phyloP scores from a whole-genome alignment of 2,113 vertebrate species.

The Scatophagus argus region DNA sequence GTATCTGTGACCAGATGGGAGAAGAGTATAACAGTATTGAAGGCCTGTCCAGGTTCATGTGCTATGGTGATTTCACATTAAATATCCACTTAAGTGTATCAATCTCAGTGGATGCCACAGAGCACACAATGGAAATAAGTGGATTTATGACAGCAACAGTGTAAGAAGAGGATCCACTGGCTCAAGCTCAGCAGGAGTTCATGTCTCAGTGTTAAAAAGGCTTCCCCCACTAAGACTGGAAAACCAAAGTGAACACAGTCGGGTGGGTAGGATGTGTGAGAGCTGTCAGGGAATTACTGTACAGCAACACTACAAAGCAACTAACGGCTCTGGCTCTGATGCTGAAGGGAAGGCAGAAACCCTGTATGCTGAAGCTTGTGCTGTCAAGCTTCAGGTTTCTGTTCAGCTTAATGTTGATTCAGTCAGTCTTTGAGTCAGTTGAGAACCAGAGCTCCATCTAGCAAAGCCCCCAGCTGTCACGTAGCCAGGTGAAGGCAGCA shows the following conservation, averaged over 20 bases:
- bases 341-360: conserved; percentile 9
- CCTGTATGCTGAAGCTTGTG: not conserved
- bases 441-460: conserved; percentile 45
- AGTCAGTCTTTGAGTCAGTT: conserved; percentile 27
- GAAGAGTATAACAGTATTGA: not conserved
- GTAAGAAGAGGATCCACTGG: conserved; percentile 38
- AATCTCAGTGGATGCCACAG: not conserved
- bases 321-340: not conserved
- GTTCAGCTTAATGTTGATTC: conserved; percentile 36
- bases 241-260: conserved; percentile 6
- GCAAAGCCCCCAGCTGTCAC: conserved; percentile 47
- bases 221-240: conserved; percentile 23
- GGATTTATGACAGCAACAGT: conserved; percentile 32
- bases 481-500: conserved; percentile 19
- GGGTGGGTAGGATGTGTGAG: conserved; percentile 23
- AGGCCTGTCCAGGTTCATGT: not conserved
- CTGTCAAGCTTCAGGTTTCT: conserved; percentile 29
- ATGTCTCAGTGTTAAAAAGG: conserved; percentile 55
- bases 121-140: conserved; percentile 26
- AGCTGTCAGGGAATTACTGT: conserved; percentile 42
- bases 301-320: conserved; percentile 1
- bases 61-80: not conserved
- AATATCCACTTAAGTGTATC: conserved; percentile 4
- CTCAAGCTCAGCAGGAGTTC: conserved; percentile 34
- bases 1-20: not conserved